A percentile compares a stretch with the other conserved stretches of the same genome.
Evolutionary conservation across 1,140 invertebrate species (phyloP).

Genomic region (Tetragonula clypearis): DNA sequence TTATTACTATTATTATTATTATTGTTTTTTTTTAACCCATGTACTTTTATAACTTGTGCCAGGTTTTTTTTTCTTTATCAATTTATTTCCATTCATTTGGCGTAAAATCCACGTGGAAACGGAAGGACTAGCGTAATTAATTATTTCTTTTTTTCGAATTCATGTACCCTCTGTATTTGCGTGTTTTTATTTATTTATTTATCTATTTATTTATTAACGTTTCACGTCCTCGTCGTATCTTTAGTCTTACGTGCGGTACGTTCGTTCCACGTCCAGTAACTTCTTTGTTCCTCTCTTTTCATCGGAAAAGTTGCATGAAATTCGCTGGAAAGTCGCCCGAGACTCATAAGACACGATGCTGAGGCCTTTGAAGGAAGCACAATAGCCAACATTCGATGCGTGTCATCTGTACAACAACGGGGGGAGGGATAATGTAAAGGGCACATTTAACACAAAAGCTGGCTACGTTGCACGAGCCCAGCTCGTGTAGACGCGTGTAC

Average conservation of each 20-base stretch:
- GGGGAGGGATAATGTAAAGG: conserved; percentile 1
- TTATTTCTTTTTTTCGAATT: no score
- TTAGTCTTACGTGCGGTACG: not conserved
- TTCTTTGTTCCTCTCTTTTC: not conserved
- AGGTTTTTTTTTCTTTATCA: no score
- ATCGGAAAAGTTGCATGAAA: not conserved
- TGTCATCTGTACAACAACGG: not conserved
- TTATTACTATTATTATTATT: no score
- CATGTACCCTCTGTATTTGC: not conserved
- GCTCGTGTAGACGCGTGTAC: not conserved
- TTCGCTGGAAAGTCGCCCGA: not conserved
- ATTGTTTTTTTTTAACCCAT: no score
- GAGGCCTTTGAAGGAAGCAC: not conserved
- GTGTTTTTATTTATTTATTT: not conserved
- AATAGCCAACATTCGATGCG: not conserved
- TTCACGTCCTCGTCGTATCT: no score
- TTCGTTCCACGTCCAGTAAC: not conserved
- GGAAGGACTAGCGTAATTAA: no score
- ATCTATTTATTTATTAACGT: not conserved
- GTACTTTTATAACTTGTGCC: no score
- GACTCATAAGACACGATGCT: not conserved
- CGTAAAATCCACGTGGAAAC: no score
- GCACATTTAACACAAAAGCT: conserved; percentile 8
- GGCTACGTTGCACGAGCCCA: not conserved
- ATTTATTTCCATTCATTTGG: no score